Evolutionary conservation across 2,113 vertebrate genomes (phyloP).

Genomic region (Alligator mississippiensis): DNA sequence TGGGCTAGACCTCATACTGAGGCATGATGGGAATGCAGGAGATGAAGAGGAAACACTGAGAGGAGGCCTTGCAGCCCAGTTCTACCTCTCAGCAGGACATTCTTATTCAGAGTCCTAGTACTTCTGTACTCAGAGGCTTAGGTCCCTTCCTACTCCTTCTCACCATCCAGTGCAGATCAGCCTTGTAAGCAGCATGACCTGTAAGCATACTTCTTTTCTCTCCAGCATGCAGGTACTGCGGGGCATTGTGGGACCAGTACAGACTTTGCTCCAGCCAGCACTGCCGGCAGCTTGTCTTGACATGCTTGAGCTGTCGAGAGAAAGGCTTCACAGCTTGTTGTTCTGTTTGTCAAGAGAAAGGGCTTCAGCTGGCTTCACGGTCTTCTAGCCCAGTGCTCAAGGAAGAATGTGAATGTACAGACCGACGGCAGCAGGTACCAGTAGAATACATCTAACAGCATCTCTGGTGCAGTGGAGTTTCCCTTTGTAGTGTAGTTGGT

Average conservation of each 20-base stretch:
- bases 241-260: conserved; percentile 90
- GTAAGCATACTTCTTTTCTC: conserved; percentile 34
- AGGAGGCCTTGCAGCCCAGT: not conserved
- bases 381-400: conserved; percentile 64
- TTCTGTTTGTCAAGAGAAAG: conserved; percentile 88
- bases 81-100: not conserved
- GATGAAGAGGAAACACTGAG: not conserved
- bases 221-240: conserved; percentile 92
- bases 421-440: conserved; percentile 84
- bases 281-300: conserved; percentile 93
- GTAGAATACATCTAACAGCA: conserved; percentile 70
- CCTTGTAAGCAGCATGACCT: not conserved
- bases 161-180: not conserved
- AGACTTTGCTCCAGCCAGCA: conserved; percentile 88
- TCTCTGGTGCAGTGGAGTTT: not conserved
- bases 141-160: too few relatives aligned
- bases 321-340: conserved; percentile 91
- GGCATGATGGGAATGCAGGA: not conserved
- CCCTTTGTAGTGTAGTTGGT: too few relatives aligned
- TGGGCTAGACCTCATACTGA: not conserved
- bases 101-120: not conserved
- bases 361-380: conserved; percentile 26
- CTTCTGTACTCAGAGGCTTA: too few relatives aligned
- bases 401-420: conserved; percentile 94
- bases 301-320: conserved; percentile 83